A percentile compares a stretch with the other conserved stretches of the same genome.
Evolutionary conservation across 2,888 invertebrate species (phyloP).

Genomic region (Chaetoderma sp.): DNA sequence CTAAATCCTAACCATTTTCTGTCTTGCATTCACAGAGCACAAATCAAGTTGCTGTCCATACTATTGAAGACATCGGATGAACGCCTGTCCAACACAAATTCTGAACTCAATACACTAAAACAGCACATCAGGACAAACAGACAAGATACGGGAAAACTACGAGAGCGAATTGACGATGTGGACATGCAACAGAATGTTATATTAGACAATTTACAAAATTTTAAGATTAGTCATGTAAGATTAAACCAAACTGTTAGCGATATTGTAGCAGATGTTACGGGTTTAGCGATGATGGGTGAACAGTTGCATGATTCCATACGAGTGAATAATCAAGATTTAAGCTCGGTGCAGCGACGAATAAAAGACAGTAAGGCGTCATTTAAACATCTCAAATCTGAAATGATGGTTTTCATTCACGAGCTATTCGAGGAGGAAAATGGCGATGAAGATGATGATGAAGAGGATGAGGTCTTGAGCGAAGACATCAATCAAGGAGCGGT

Average conservation of each 20-base stretch:
- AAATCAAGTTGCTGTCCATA: too few relatives aligned
- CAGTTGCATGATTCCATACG: not conserved
- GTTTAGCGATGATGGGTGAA: not conserved
- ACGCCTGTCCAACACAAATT: too few relatives aligned
- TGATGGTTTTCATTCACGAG: not conserved
- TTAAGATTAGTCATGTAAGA: too few relatives aligned
- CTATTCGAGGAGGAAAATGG: not conserved
- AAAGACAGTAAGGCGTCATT: not conserved
- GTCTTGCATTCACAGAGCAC: too few relatives aligned
- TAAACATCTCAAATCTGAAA: constrained; percentile 1
- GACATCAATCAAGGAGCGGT: not conserved
- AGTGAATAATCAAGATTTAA: not conserved
- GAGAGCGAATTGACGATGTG: too few relatives aligned
- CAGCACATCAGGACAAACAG: too few relatives aligned
- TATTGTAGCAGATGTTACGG: not conserved
- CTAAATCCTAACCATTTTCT: too few relatives aligned
- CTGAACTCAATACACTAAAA: too few relatives aligned
- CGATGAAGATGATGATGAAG: not conserved
- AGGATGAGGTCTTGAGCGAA: not conserved
- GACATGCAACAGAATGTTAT: too few relatives aligned
- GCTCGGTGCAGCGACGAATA: not conserved
- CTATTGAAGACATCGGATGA: too few relatives aligned
- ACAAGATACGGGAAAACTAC: too few relatives aligned
- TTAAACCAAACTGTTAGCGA: not conserved
- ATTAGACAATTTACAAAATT: too few relatives aligned